A percentile compares a stretch with the other conserved stretches of the same genome.
Conservation (phyloP, 1,140 invertebrate genomes). For the Hesperophylax magnus region DNA sequence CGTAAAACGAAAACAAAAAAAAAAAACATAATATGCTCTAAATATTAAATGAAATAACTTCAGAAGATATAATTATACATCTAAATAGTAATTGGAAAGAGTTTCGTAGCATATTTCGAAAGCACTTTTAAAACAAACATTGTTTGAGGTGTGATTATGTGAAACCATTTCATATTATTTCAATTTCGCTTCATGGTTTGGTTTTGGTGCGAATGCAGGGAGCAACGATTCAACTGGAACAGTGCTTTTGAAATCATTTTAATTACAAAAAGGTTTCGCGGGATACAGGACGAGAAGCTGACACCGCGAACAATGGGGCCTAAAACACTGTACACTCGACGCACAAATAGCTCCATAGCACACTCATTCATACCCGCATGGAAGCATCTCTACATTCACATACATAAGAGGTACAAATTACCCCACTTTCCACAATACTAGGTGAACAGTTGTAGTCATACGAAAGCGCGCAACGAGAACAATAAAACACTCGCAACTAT, state of each 20-base stretch:
- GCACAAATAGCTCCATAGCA: neutral
- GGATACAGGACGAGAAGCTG: neutral
- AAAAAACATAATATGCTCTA: no score
- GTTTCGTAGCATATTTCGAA: no score
- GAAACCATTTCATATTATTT: no score
- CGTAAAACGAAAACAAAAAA: no score
- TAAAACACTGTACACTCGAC: neutral
- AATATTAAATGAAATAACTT: no score
- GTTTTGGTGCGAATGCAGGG: neutral
- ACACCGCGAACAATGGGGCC: constrained; percentile 20
- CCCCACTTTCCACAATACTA: neutral
- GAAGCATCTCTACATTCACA: constrained; percentile 1
- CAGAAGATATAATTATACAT: no score
- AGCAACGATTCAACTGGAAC: neutral
- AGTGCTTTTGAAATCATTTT: neutral
- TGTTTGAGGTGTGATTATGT: no score
- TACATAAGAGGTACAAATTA: constrained; percentile 20
- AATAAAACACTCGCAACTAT: no score
- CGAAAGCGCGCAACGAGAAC: no score
- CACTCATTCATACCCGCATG: neutral
- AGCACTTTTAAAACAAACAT: no score
- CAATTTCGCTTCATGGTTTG: neutral
- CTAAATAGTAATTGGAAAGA: no score
- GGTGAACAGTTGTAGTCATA: neutral
- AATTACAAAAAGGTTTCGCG: constrained; percentile 4